Conservation (phyloP, 1,140 invertebrate genomes). For the Idris sp. region DNA sequence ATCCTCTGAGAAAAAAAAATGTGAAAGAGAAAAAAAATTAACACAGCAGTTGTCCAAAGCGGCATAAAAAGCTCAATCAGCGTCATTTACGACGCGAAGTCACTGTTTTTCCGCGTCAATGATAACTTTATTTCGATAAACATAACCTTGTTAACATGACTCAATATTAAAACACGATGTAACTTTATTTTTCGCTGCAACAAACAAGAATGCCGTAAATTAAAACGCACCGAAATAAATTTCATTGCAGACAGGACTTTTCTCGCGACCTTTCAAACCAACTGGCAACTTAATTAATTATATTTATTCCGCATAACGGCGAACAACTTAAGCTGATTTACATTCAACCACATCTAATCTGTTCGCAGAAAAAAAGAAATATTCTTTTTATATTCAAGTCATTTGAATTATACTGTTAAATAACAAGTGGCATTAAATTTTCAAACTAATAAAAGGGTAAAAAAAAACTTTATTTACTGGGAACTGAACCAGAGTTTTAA, state of each 20-base stretch:
- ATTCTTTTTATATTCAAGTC: no score
- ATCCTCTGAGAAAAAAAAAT: no score
- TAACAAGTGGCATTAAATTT: no score
- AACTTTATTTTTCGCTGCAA: slow-evolving; percentile 21
- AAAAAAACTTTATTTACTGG: no score
- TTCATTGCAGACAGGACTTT: slow-evolving; percentile 27
- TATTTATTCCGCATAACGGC: slow-evolving; percentile 33
- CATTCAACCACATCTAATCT: slow-evolving; percentile 19
- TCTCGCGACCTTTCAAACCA: slow-evolving; percentile 47
- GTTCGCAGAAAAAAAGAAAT: slow-evolving; percentile 10
- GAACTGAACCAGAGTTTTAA: no score
- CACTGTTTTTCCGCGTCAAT: slow-evolving; percentile 9
- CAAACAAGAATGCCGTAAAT: slow-evolving; percentile 43
- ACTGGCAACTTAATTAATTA: slow-evolving; percentile 48
- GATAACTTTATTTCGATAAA: slow-evolving; percentile 30
- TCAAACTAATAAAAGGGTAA: no score
- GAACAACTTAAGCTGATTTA: slow-evolving; percentile 27
- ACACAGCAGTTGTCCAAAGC: slow-evolving; percentile 2
- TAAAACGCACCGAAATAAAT: slow-evolving; percentile 40
- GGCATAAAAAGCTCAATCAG: slow-evolving; percentile 1
- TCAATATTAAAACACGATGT: slow-evolving; percentile 36
- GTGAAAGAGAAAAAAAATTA: no score
- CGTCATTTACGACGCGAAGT: no score
- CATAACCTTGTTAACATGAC: slow-evolving; percentile 35
- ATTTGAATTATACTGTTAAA: no score